phyloP scores from a whole-genome alignment of 2,888 invertebrate species.

The Thelaira solivaga region DNA sequence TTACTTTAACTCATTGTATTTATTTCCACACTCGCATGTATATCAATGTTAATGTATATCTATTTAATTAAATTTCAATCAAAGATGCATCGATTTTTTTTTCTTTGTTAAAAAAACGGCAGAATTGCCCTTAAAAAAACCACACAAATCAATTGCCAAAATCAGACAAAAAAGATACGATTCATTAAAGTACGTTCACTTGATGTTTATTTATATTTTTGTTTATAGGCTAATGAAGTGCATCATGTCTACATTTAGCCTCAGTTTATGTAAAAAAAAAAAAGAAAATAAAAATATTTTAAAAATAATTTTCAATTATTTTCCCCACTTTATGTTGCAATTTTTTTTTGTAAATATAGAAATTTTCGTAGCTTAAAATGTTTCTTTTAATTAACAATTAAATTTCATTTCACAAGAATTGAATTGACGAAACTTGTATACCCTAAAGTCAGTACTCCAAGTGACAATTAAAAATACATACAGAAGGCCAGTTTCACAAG shows the following conservation, averaged over 20 bases:
- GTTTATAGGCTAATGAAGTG: constrained; percentile 39
- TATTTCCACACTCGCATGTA: no score
- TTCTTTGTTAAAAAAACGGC: neutral
- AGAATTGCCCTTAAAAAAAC: neutral
- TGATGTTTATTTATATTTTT: constrained; percentile 17
- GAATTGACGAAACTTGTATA: no score
- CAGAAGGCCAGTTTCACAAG: no score
- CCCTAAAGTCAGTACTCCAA: no score
- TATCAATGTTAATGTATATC: neutral
- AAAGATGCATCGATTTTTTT: neutral
- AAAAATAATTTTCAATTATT: constrained; percentile 1
- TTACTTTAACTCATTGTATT: no score
- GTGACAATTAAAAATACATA: no score
- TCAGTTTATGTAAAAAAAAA: constrained; percentile 10
- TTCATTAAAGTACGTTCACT: constrained; percentile 16
- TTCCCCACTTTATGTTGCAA: neutral
- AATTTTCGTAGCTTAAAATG: neutral
- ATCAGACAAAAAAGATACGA: neutral
- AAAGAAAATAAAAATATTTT: no score
- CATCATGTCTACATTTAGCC: constrained; percentile 37
- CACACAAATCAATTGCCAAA: constrained; percentile 3
- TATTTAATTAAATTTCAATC: neutral
- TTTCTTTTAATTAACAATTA: neutral
- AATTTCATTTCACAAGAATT: no score
- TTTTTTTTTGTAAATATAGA: neutral